Evolutionary conservation across 2,797 vertebrate genomes (phyloP).

Genomic region (Gobio occitaniae): DNA sequence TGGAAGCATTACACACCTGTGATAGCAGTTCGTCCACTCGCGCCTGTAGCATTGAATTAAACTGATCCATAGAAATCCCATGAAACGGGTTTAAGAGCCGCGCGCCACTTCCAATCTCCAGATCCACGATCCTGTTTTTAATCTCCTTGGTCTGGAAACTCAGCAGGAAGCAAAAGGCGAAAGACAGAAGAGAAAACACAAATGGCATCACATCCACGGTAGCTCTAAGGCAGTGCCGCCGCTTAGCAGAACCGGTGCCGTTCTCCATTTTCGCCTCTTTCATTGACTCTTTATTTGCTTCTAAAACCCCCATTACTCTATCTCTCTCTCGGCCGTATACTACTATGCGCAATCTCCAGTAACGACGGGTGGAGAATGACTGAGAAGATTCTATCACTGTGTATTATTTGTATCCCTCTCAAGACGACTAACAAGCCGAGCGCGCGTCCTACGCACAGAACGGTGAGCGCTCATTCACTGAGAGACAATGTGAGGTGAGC

Average conservation of each 20-base stretch:
- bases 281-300: conserved; percentile 67
- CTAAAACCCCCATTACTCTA: conserved; percentile 70
- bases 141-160: conserved; percentile 84
- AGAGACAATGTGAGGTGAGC: conserved; percentile 42
- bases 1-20: conserved; percentile 81
- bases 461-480: conserved; percentile 42
- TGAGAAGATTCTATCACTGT: conserved; percentile 57
- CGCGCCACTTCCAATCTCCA: conserved; percentile 82
- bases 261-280: conserved; percentile 75
- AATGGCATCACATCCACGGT: conserved; percentile 74
- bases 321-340: conserved; percentile 56
- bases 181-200: conserved; percentile 82
- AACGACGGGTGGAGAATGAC: conserved; percentile 64
- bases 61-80: conserved; percentile 81
- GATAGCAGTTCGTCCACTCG: conserved; percentile 90
- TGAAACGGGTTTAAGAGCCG: conserved; percentile 71
- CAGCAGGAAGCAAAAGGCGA: conserved; percentile 87
- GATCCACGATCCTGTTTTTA: conserved; percentile 82
- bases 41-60: conserved; percentile 87
- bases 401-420: conserved; percentile 56
- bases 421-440: conserved; percentile 38
- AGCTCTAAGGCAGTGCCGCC: conserved; percentile 68
- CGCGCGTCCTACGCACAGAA: not conserved
- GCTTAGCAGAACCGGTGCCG: conserved; percentile 67
- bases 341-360: conserved; percentile 62